phyloP scores from a whole-genome alignment of 2,888 invertebrate genomes.

The Aelia acuminata region DNA sequence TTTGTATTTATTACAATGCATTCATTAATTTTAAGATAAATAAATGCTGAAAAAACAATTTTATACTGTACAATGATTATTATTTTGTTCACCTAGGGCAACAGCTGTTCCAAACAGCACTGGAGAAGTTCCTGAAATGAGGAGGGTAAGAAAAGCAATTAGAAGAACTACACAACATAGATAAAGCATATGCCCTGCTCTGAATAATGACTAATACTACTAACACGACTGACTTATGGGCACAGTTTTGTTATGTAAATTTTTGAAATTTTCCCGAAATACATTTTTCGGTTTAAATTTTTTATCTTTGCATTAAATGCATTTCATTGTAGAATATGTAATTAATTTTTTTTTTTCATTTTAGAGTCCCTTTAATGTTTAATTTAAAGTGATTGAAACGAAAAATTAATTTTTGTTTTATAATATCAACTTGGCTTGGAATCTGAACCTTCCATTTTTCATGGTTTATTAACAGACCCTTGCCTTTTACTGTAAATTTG shows the following conservation, averaged over 20 bases:
- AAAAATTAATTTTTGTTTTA: background rate
- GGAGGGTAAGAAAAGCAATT: slow-evolving; percentile 54
- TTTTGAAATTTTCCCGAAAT: slow-evolving; percentile 28
- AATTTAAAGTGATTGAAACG: background rate
- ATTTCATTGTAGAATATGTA: slow-evolving; percentile 46
- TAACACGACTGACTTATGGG: slow-evolving; percentile 50
- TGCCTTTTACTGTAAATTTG: slow-evolving; percentile 47
- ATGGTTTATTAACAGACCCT: background rate
- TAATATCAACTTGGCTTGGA: slow-evolving; percentile 36
- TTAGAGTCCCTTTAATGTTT: slow-evolving; percentile 6
- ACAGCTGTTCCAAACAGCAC: slow-evolving; percentile 12
- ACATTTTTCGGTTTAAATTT: slow-evolving; percentile 12
- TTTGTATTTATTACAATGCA: background rate
- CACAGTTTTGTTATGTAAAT: slow-evolving; percentile 50
- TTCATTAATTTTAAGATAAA: background rate
- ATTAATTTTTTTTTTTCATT: slow-evolving; percentile 42
- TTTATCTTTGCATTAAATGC: slow-evolving; percentile 46
- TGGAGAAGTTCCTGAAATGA: background rate
- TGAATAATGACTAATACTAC: slow-evolving; percentile 22
- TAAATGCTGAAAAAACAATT: background rate
- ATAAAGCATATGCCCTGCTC: slow-evolving; percentile 37
- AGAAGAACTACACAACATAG: slow-evolving; percentile 55
- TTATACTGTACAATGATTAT: background rate
- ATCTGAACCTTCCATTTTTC: background rate
- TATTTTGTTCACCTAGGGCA: background rate